A percentile compares a stretch with the other conserved stretches of the same genome.
Evolutionary conservation across 2,113 vertebrate genomes (phyloP).

Genomic region (Pimephales promelas): DNA sequence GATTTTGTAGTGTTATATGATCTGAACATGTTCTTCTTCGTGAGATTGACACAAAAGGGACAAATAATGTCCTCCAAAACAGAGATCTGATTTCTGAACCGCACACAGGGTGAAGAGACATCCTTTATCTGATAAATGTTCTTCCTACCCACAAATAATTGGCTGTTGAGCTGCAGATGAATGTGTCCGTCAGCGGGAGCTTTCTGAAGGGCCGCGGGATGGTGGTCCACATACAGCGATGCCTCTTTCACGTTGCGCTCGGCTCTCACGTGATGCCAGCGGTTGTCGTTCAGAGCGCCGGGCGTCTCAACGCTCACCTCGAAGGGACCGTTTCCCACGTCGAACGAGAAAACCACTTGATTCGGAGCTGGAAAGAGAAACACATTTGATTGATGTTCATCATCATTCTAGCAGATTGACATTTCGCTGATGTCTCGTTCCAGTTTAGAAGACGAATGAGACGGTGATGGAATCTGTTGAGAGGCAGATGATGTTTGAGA

Average conservation of each 20-base stretch:
- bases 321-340: constrained; percentile 92
- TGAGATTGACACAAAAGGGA: background rate
- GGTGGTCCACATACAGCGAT: constrained; percentile 83
- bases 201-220: constrained; percentile 71
- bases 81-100: background rate
- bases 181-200: constrained; percentile 87
- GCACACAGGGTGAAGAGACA: background rate
- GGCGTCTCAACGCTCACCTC: constrained; percentile 81
- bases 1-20: background rate
- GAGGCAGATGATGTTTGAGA: background rate
- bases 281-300: constrained; percentile 83
- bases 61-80: background rate
- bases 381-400: background rate
- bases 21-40: background rate
- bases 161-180: constrained; percentile 92
- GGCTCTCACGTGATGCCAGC: constrained; percentile 90
- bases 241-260: constrained; percentile 92
- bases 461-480: background rate
- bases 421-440: background rate
- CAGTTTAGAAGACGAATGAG: constrained; percentile 24
- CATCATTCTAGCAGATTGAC: background rate
- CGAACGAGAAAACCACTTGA: constrained; percentile 90
- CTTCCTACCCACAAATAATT: constrained; percentile 90
- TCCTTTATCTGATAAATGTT: background rate
- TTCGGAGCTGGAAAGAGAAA: constrained; percentile 79